Evolutionary conservation across 2,113 vertebrate species (phyloP).

Genomic region (Micromys minutus): DNA sequence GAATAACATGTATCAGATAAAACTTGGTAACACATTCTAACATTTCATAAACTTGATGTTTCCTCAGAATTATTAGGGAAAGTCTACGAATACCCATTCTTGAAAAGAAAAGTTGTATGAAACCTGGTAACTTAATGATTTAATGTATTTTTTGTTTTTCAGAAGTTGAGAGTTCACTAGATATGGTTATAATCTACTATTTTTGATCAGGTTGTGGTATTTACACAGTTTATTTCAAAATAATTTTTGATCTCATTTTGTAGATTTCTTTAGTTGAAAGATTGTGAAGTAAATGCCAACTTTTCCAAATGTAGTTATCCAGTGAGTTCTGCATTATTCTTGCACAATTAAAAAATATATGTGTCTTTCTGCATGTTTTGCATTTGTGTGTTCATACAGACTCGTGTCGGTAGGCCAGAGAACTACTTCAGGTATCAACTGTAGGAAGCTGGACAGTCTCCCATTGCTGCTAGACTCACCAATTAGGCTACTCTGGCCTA

Average conservation of each 20-base stretch:
- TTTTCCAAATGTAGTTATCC: background rate
- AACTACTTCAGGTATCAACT: background rate
- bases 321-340: background rate
- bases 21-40: conserved; percentile 52
- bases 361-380: background rate
- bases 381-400: background rate
- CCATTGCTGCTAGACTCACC: background rate
- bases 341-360: background rate
- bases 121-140: conserved; percentile 38
- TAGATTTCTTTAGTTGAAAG: conserved; percentile 46
- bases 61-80: conserved; percentile 51
- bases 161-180: background rate
- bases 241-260: conserved; percentile 43
- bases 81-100: conserved; percentile 47
- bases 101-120: conserved; percentile 42
- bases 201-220: background rate
- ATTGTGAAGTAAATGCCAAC: background rate
- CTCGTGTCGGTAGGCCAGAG: background rate
- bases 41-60: conserved; percentile 46
- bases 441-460: background rate
- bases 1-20: conserved; percentile 60
- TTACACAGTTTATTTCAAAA: conserved; percentile 46
- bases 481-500: background rate
- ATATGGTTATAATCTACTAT: background rate
- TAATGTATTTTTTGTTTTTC: background rate